Evolutionary conservation across 2,113 vertebrate genomes (phyloP).

Genomic region (Trochalopteron elliotii): DNA sequence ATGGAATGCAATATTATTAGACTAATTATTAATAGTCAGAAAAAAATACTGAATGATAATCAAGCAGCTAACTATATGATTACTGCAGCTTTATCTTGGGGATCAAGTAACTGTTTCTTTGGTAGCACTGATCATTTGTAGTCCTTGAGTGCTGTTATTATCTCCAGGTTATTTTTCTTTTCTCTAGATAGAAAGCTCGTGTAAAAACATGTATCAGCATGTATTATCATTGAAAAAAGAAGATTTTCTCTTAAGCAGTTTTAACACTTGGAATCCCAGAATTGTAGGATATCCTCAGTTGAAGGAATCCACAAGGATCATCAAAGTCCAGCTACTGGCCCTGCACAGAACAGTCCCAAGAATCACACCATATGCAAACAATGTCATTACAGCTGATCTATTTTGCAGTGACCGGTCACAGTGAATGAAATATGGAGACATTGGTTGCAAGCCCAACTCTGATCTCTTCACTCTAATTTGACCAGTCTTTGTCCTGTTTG

Average conservation of each 20-base stretch:
- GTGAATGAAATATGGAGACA: background rate
- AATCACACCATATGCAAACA: background rate
- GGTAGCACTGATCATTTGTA: background rate
- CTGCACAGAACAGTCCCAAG: background rate
- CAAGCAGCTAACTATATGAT: background rate
- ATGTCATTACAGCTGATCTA: background rate
- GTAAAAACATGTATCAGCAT: background rate
- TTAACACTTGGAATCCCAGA: background rate
- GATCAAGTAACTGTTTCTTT: background rate
- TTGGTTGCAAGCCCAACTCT: background rate
- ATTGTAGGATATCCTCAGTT: background rate
- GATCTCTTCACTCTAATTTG: background rate
- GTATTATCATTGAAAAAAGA: background rate
- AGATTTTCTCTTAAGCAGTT: background rate
- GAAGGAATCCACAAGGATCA: background rate
- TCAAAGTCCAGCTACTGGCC: background rate
- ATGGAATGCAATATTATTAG: background rate
- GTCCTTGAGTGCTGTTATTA: background rate
- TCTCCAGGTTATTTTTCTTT: background rate
- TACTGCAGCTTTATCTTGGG: background rate
- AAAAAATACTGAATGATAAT: background rate
- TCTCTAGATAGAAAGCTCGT: background rate
- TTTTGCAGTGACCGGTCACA: background rate
- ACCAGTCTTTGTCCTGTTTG: background rate
- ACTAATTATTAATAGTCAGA: background rate